Conservation (phyloP, 2,888 invertebrate genomes). For the Spatulosminthurus flaviceps region DNA sequence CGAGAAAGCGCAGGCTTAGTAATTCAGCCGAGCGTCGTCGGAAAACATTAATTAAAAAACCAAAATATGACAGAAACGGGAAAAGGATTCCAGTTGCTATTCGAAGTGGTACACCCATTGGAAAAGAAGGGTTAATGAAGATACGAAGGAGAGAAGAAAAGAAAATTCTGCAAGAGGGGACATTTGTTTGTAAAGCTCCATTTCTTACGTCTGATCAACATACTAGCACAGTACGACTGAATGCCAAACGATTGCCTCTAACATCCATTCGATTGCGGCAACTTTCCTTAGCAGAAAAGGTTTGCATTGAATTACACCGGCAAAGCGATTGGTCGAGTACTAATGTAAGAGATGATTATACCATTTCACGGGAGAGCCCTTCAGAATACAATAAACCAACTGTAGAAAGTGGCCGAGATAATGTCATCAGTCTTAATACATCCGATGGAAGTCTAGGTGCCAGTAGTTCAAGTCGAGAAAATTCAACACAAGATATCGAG, state of each 20-base stretch:
- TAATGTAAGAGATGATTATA: background rate
- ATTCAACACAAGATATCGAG: background rate
- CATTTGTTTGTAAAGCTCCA: conserved; percentile 19
- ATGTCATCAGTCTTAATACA: too few species aligned
- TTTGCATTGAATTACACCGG: conserved; percentile 18
- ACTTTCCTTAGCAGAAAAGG: background rate
- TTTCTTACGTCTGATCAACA: background rate
- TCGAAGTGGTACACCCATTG: conserved; percentile 28
- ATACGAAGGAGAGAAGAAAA: conserved; percentile 21
- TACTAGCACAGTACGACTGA: background rate
- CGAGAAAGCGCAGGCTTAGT: background rate
- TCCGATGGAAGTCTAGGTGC: background rate
- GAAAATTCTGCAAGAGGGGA: background rate
- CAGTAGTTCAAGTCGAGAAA: background rate
- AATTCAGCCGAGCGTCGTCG: background rate
- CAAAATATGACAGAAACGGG: background rate
- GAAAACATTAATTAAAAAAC: background rate
- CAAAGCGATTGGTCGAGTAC: background rate
- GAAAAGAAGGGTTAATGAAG: conserved; percentile 24
- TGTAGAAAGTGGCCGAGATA: background rate
- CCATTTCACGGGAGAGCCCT: background rate
- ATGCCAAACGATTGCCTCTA: conserved; percentile 12
- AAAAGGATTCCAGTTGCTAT: background rate
- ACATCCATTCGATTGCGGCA: background rate
- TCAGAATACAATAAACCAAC: background rate